These are phyloP conservation scores for Oryzias woworae DNA, from an alignment of 2,113 vertebrate species.

Conservation along the genomic window DNA sequence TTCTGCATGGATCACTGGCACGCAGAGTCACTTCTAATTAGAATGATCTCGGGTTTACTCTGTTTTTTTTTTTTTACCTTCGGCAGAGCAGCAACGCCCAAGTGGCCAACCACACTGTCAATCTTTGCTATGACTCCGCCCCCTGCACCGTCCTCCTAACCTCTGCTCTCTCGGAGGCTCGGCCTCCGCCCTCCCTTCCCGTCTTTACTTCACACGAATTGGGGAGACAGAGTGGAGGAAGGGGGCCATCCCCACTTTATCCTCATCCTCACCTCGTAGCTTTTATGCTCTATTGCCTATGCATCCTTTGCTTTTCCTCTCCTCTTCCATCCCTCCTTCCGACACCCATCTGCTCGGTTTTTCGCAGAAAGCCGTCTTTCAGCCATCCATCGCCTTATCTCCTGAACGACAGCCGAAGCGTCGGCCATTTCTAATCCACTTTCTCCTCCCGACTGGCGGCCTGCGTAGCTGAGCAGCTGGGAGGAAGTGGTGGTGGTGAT, in stretches of 20 bases:
- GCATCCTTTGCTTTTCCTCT: constrained; percentile 30
- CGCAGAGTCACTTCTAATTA: constrained; percentile 75
- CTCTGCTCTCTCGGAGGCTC: constrained; percentile 5
- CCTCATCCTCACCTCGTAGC: constrained; percentile 54
- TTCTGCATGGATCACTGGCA: constrained; percentile 76
- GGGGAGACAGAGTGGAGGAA: constrained; percentile 10
- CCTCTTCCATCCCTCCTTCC: background rate
- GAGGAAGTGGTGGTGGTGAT: background rate
- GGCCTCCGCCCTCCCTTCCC: background rate
- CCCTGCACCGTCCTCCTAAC: background rate
- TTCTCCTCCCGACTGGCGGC: background rate
- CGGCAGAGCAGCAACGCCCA: background rate
- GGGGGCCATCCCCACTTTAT: constrained; percentile 25
- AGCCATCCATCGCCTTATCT: background rate
- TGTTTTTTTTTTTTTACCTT: background rate
- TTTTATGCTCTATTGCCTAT: constrained; percentile 46
- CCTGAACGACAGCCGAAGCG: background rate
- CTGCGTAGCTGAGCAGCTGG: background rate
- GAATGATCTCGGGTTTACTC: constrained; percentile 57
- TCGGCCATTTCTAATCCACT: constrained; percentile 47
- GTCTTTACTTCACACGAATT: constrained; percentile 1
- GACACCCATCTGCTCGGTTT: background rate
- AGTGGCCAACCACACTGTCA: constrained; percentile 43
- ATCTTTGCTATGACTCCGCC: constrained; percentile 39
- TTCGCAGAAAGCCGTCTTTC: background rate